These are phyloP conservation scores for Podarcis cretensis DNA, from an alignment of 2,113 vertebrate species.

Conservation along the genomic window DNA sequence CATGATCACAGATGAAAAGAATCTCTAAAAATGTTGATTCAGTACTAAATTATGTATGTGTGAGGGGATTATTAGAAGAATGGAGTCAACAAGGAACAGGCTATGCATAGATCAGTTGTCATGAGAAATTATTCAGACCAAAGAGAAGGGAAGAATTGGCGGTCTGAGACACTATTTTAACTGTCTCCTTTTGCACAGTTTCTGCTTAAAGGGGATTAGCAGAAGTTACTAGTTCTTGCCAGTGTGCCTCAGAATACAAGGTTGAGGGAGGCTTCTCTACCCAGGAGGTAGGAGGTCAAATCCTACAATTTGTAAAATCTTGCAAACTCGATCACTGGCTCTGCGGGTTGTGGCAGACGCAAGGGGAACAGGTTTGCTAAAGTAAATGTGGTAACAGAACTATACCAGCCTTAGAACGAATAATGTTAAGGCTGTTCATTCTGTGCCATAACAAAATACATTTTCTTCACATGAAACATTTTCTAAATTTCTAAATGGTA, in stretches of 20 bases:
- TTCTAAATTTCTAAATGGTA: background rate
- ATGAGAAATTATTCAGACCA: background rate
- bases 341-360: conserved; percentile 69
- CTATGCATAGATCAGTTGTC: background rate
- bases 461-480: background rate
- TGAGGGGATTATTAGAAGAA: background rate
- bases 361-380: conserved; percentile 73
- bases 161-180: background rate
- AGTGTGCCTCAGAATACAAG: background rate
- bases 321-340: conserved; percentile 72
- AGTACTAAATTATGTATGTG: background rate
- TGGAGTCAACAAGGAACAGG: too few species aligned
- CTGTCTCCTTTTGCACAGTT: background rate
- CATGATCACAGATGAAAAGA: background rate
- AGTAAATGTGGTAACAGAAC: conserved; percentile 62
- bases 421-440: conserved; percentile 47
- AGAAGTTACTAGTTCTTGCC: background rate
- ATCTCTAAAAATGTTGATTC: background rate
- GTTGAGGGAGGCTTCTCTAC: background rate
- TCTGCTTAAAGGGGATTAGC: background rate
- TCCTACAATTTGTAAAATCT: conserved; percentile 6
- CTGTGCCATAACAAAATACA: conserved; percentile 49
- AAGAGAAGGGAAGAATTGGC: background rate
- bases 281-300: background rate
- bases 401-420: conserved; percentile 42